These are phyloP conservation scores for Tachuris rubrigastra DNA, from an alignment of 2,113 vertebrate genomes.

Conservation along the genomic window DNA sequence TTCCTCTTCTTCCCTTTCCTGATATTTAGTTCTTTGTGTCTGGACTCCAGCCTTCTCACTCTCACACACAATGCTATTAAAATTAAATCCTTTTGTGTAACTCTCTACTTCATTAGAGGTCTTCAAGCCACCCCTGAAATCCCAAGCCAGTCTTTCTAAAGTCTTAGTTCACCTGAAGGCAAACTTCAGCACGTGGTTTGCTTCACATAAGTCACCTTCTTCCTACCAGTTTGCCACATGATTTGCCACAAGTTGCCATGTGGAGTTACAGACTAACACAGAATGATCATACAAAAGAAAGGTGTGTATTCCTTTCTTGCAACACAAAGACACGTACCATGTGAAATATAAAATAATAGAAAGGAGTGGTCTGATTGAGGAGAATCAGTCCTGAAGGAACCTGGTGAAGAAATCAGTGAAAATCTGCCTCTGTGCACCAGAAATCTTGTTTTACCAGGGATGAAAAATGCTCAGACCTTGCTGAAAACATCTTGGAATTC, in stretches of 20 bases:
- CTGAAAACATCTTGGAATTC: neutral
- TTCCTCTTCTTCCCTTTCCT: neutral
- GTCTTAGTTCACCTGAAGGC: neutral
- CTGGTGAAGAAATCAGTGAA: neutral
- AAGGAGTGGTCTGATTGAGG: neutral
- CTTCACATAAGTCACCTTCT: neutral
- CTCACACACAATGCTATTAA: neutral
- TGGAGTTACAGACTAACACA: neutral
- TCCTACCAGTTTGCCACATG: neutral
- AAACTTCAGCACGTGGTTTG: neutral
- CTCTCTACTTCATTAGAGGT: neutral
- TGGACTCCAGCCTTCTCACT: neutral
- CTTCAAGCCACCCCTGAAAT: neutral
- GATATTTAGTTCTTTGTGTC: neutral
- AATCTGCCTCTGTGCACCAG: neutral
- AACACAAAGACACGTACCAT: neutral
- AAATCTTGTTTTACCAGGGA: neutral
- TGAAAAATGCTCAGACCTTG: neutral
- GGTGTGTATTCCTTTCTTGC: accelerated
- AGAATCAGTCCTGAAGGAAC: neutral
- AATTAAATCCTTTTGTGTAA: conserved; percentile 16
- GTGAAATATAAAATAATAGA: neutral
- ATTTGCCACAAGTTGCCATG: neutral
- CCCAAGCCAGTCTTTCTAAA: neutral
- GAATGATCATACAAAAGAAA: neutral